These are phyloP conservation scores for Drosophila pseudoananassae DNA, from an alignment of 1,140 invertebrate genomes.

Conservation along the genomic window DNA sequence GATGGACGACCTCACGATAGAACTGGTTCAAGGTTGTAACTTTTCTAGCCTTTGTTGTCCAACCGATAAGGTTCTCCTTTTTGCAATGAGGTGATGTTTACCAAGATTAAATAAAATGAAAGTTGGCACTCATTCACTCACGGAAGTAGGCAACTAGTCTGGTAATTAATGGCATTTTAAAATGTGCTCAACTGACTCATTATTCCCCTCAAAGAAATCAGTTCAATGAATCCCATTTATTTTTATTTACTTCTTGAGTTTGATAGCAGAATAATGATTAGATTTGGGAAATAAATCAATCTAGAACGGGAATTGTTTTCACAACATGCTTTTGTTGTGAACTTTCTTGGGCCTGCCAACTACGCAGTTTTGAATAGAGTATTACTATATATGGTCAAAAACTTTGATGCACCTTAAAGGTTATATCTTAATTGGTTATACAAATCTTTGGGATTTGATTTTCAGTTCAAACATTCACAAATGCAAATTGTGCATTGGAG, in stretches of 20 bases:
- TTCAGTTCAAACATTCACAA: conserved; percentile 6
- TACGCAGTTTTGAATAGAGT: neutral
- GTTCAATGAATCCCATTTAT: neutral
- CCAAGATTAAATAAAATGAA: neutral
- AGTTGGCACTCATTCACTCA: conserved; percentile 1
- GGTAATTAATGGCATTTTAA: too few relatives aligned
- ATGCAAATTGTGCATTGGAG: conserved; percentile 24
- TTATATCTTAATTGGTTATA: neutral
- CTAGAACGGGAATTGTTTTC: neutral
- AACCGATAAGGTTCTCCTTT: conserved; percentile 21
- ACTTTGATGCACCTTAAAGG: neutral
- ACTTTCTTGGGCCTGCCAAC: neutral
- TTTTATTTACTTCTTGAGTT: neutral
- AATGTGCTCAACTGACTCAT: conserved; percentile 19
- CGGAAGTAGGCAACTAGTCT: conserved; percentile 13
- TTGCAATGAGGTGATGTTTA: conserved; percentile 10
- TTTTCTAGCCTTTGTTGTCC: conserved; percentile 18
- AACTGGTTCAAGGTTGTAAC: conserved; percentile 14
- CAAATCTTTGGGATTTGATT: neutral
- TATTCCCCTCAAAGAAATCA: conserved; percentile 8
- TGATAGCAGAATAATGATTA: conserved; percentile 1
- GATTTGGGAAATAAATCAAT: neutral
- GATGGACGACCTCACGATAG: neutral
- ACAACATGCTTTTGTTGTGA: neutral
- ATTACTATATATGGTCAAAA: neutral